Evolutionary conservation across 2,888 invertebrate species (phyloP).

Genomic region (Melanchra persicariae): DNA sequence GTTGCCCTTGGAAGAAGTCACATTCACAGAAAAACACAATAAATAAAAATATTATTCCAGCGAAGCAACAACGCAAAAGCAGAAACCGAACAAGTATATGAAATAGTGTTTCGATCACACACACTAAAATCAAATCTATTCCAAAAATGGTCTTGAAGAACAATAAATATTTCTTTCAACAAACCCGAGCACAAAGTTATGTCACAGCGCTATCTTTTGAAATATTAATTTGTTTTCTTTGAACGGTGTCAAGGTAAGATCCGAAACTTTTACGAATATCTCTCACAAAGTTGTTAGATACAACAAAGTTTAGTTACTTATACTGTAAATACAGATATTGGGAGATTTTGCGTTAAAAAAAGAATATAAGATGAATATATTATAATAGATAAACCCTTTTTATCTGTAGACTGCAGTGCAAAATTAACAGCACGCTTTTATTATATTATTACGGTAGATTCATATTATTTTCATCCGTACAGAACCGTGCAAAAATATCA

Average conservation of each 20-base stretch:
- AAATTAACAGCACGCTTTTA: conserved; percentile 9
- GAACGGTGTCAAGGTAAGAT: conserved; percentile 52
- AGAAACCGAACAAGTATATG: background rate
- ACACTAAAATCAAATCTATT: background rate
- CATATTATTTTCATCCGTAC: background rate
- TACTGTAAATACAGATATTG: background rate
- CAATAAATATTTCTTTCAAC: background rate
- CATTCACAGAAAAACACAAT: background rate
- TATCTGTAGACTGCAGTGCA: background rate
- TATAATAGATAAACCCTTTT: background rate
- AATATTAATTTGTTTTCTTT: conserved; percentile 46
- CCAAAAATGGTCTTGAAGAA: background rate
- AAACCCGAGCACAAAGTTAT: conserved; percentile 33
- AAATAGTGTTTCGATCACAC: background rate
- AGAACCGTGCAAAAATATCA: background rate
- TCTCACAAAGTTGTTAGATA: conserved; percentile 9
- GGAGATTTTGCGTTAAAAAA: background rate
- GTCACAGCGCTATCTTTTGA: conserved; percentile 43
- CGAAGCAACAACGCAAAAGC: background rate
- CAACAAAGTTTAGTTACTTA: conserved; percentile 9
- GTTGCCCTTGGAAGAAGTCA: no score
- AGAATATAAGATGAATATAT: background rate
- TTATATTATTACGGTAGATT: background rate
- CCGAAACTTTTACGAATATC: conserved; percentile 39
- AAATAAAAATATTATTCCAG: background rate